These are phyloP conservation scores for Cerceris ruficornis DNA, from an alignment of 2,888 invertebrate species.

Conservation along the genomic window DNA sequence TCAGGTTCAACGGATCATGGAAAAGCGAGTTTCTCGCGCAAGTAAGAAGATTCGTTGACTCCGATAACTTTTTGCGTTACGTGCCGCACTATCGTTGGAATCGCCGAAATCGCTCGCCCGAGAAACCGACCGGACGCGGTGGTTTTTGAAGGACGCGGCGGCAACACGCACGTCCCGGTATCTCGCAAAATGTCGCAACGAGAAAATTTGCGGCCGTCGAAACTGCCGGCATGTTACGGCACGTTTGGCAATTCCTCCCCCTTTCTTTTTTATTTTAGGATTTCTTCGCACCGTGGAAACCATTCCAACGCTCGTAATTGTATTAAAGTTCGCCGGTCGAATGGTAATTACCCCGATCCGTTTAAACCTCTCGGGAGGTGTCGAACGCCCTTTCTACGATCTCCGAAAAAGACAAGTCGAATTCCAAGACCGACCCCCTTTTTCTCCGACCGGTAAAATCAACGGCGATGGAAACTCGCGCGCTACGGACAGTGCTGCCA, in stretches of 20 bases:
- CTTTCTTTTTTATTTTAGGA: background rate
- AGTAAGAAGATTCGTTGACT: slow-evolving; percentile 23
- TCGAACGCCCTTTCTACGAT: too few relatives aligned
- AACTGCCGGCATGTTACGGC: slow-evolving; percentile 23
- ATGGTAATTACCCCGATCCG: too few relatives aligned
- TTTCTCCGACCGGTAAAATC: background rate
- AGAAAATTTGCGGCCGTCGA: slow-evolving; percentile 28
- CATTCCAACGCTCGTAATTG: too few relatives aligned
- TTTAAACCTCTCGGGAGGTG: too few relatives aligned
- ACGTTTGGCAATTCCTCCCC: slow-evolving; percentile 14
- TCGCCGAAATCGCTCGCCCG: slow-evolving; percentile 57
- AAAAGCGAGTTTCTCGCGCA: slow-evolving; percentile 35
- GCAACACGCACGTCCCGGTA: slow-evolving; percentile 43
- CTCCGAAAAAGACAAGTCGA: too few relatives aligned
- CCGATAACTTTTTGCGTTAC: slow-evolving; percentile 31
- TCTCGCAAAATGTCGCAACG: slow-evolving; percentile 31
- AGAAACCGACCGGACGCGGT: slow-evolving; percentile 60
- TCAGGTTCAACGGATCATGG: background rate
- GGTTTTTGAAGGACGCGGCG: slow-evolving; percentile 58
- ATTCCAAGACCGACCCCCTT: background rate
- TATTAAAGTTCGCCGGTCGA: too few relatives aligned
- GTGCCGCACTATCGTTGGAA: slow-evolving; percentile 30
- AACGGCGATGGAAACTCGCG: background rate
- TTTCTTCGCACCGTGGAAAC: background rate
- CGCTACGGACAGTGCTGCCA: slow-evolving; percentile 15